Percentiles rank a stretch among this genome's conserved stretches.
Evolutionary conservation across 2,797 vertebrate genomes (phyloP).

Genomic region (Perodicticus potto): DNA sequence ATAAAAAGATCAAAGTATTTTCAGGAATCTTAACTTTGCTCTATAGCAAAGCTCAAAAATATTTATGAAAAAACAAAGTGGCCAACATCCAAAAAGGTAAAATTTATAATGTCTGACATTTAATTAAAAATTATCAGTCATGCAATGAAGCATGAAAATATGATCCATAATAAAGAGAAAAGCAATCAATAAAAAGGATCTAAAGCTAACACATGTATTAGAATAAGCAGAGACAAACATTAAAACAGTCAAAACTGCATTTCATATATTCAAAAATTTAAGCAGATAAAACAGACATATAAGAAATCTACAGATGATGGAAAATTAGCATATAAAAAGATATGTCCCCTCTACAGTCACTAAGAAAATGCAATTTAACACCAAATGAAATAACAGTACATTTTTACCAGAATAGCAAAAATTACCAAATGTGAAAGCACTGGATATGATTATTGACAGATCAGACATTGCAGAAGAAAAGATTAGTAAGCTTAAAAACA

Average conservation of each 20-base stretch:
- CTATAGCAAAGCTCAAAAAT: slow-evolving; percentile 27
- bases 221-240: not conserved
- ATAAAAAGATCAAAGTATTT: not conserved
- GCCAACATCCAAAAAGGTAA: not conserved
- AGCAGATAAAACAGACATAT: not conserved
- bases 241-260: not conserved
- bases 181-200: not conserved
- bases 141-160: not conserved
- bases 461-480: not conserved
- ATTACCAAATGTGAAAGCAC: not conserved
- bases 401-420: not conserved
- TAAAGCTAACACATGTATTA: not conserved
- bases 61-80: slow-evolving; percentile 10
- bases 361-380: no score
- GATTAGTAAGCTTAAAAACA: not conserved
- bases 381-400: no score
- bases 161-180: not conserved
- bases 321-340: no score
- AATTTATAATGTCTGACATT: slow-evolving; percentile 3
- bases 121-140: slow-evolving; percentile 31
- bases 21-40: slow-evolving; percentile 7
- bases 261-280: not conserved
- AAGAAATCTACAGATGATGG: not conserved
- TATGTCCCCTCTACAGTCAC: no score
- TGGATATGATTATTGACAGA: not conserved